Base-by-base conservation (phyloP, 2,797 vertebrate genomes). In the Pitangus sulphuratus region DNA sequence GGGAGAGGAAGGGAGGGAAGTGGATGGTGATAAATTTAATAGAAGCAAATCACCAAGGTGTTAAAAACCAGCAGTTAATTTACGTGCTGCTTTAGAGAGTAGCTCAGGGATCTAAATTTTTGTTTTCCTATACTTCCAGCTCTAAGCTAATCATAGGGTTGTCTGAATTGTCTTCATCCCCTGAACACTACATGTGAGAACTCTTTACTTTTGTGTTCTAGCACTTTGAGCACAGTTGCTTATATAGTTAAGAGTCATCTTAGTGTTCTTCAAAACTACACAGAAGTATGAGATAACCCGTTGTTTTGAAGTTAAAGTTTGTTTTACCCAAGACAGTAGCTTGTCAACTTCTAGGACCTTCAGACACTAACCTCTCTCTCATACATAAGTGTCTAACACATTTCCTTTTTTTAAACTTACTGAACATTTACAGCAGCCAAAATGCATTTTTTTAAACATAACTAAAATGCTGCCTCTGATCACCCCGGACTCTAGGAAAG, bases 361-460 rank as follows among this genome's bases (percentile, higher is more conserved):
- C 54, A 56, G 54, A 44, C 51, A 57, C 71, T 28, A 77, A 18
- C 25, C 37, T 30, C 35, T 35, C 60, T 75, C 33, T 71, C 51
- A 68, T 44, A 48, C 37, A 0, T 42, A 74, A 45, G 6, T 15
- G 8, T 22, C 60, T 31, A 84, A 62, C 10, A 8, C 0, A 0
- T 78, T 82, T 53, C 45, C 33, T 47, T 35, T 69, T 91, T 58
- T 57, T 20, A 31, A 80, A 75, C 35, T n/a, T 20, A 28, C 48
- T 57, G 30, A 79, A 69, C 47, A 14, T 37, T 53, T n/a, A 39
- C 11, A 81, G 57, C 60, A 81, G 65, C 57, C 65, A 83, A 68
- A 92, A 64, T 5, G 37, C 15, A 26, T 66, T 60, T 85, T 25
- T 25, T 75, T 75, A 40, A 53, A 62, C 22, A 9, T 21, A n/a